Percentiles rank a stretch among this genome's conserved stretches.
Conservation (phyloP, 2,113 vertebrate species). For the Sorex fumeus region DNA sequence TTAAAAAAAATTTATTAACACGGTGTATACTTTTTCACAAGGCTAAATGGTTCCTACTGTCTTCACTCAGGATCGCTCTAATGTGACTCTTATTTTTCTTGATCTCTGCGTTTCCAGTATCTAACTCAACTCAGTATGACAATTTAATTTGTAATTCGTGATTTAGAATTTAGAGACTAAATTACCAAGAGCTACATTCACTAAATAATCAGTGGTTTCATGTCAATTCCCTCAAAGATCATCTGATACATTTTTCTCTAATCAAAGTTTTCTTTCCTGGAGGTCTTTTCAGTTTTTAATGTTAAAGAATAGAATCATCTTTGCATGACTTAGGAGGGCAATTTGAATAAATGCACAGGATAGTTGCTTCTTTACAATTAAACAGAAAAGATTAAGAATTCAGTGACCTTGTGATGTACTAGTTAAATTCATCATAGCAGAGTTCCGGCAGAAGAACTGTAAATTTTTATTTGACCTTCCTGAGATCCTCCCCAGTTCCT, state of each 20-base stretch:
- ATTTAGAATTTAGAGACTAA: conserved; percentile 28
- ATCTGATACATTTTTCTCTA: background rate
- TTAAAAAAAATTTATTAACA: conserved; percentile 5
- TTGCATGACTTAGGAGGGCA: background rate
- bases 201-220: background rate
- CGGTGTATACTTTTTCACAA: background rate
- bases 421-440: background rate
- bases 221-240: background rate
- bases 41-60: background rate
- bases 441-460: background rate
- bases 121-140: background rate
- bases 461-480: background rate
- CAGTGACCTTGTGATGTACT: background rate
- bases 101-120: background rate
- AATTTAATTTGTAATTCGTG: conserved; percentile 22
- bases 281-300: background rate
- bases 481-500: background rate
- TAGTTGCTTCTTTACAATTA: too few species aligned
- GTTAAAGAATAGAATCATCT: background rate
- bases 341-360: conserved; percentile 1
- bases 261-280: background rate
- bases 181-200: background rate
- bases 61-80: background rate
- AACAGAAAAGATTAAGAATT: too few species aligned
- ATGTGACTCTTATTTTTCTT: conserved; percentile 2